Evolutionary conservation across 2,888 invertebrate genomes (phyloP).

Genomic region (Strigamia transsilvanica): DNA sequence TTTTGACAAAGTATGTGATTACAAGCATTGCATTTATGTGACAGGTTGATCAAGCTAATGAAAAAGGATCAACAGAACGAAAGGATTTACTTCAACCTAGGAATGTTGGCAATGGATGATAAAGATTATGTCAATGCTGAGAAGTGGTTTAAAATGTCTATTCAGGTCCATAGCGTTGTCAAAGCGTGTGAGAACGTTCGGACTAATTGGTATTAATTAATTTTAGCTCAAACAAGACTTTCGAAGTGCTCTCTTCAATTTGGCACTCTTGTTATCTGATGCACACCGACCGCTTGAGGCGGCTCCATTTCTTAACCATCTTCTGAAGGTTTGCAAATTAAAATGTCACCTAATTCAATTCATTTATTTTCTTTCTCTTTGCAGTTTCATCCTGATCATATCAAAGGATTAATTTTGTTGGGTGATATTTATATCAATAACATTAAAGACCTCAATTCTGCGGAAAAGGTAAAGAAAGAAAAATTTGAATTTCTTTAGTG

Average conservation of each 20-base stretch:
- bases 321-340: constrained; percentile 72
- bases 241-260: constrained; percentile 91
- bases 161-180: constrained; percentile 62
- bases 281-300: constrained; percentile 88
- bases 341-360: constrained; percentile 2
- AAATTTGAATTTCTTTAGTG: no score
- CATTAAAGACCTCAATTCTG: constrained; percentile 91
- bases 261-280: constrained; percentile 88
- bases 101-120: constrained; percentile 97
- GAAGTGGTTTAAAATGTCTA: constrained; percentile 88
- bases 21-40: not conserved
- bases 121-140: constrained; percentile 87
- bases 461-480: constrained; percentile 76
- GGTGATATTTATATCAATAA: constrained; percentile 97
- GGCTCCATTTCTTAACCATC: constrained; percentile 88
- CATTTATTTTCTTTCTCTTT: constrained; percentile 51
- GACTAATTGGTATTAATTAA: constrained; percentile 3
- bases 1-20: not conserved
- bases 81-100: constrained; percentile 91
- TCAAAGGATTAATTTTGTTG: constrained; percentile 89
- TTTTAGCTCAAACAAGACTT: constrained; percentile 78
- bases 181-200: not conserved
- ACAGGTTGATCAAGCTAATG: constrained; percentile 78
- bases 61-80: constrained; percentile 82
- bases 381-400: constrained; percentile 86